Base-by-base conservation (phyloP, 2,797 vertebrate genomes). In the Morus bassanus region DNA sequence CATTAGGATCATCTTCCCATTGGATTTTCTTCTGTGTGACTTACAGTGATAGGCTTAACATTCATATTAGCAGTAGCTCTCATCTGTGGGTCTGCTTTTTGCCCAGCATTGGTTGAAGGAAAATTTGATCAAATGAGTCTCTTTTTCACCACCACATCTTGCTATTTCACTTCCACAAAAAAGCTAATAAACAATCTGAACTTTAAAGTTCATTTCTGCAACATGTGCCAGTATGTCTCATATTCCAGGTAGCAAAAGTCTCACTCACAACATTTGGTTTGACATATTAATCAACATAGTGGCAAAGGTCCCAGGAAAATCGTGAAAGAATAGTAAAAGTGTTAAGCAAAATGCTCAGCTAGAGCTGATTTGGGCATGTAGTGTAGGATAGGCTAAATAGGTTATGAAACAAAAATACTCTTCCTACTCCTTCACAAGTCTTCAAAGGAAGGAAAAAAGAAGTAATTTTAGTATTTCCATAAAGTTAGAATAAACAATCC, bases 1-100 rank as follows among this genome's bases (percentile, higher is more conserved):
- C 78, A 93, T 94, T 96, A 95, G 77, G 85, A 83, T 97, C 93
- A 94, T 88, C 78, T 93, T 98, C 96, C 96, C 93, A 91, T 9
- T 57, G 88, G 88, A 97, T 98, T 96, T 96, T 97, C 64, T 80
- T 85, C 48, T 64, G 59, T 80, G 69, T 77, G 90, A 97, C 90
- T 96, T 90, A 92, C 91, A 96, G 70, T 33, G 72, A 87, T 18
- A 96, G 91, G 63, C 56, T 94, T 73, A 91, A 73, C 94, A 96
- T 95, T 96, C 79, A 81, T n/a, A 96, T 93, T 88, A 97, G 54
- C 46, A 88, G 51, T 33, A 93, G 51, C 65, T 95, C 81, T 94
- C 89, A 90, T 65, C 91, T 73, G 27, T 90, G 74, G 77, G 41
- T 89, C 95, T 95, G 72, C 91, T 95, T 76, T 89, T 93, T 84